phyloP scores from a whole-genome alignment of 2,888 invertebrate species.

The Myopa tessellatipennis region DNA sequence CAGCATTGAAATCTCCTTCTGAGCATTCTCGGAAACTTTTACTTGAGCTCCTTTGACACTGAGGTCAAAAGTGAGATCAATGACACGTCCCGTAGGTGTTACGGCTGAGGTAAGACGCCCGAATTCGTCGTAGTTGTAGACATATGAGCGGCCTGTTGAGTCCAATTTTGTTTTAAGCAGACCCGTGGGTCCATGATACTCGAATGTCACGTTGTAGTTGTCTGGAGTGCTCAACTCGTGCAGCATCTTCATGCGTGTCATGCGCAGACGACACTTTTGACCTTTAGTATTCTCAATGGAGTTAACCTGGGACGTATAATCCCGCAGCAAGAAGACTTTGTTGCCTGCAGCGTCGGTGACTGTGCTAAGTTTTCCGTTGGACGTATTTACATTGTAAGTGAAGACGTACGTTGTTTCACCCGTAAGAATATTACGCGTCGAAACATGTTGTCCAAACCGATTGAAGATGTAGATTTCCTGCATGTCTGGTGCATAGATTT shows the following conservation, averaged over 20 bases:
- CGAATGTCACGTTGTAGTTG: constrained; percentile 93
- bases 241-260: constrained; percentile 93
- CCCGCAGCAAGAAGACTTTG: constrained; percentile 84
- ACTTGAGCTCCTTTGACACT: constrained; percentile 91
- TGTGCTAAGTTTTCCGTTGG: constrained; percentile 92
- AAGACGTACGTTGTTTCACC: constrained; percentile 93
- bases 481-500: constrained; percentile 94
- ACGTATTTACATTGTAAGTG: constrained; percentile 96
- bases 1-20: constrained; percentile 84
- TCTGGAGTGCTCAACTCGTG: constrained; percentile 92
- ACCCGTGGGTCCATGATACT: constrained; percentile 91
- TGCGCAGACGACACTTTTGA: constrained; percentile 87
- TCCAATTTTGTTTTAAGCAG: constrained; percentile 89
- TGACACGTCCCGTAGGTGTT: constrained; percentile 94
- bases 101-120: constrained; percentile 91
- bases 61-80: constrained; percentile 88
- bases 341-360: constrained; percentile 94
- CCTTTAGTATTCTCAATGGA: constrained; percentile 95
- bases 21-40: constrained; percentile 83
- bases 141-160: constrained; percentile 89
- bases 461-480: constrained; percentile 96
- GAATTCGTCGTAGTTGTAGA: constrained; percentile 95
- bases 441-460: constrained; percentile 93
- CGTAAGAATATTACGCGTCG: constrained; percentile 94
- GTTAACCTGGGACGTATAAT: constrained; percentile 89